These are phyloP conservation scores for Ephialtes manifestator DNA, from an alignment of 2,888 invertebrate genomes.

Conservation along the genomic window DNA sequence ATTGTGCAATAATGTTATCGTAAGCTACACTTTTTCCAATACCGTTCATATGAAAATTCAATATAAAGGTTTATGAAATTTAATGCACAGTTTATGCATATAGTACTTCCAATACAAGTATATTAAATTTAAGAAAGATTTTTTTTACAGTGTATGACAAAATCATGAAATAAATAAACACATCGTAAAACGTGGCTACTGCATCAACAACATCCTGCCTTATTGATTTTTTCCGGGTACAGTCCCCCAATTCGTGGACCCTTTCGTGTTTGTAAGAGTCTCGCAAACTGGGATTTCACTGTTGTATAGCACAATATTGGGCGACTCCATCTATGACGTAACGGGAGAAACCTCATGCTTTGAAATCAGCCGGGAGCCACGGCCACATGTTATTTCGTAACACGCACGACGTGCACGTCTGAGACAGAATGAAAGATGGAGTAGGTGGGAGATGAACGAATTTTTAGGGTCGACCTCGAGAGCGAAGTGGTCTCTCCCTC, in stretches of 20 bases:
- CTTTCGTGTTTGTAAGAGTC: background rate
- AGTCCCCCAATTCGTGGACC: slow-evolving; percentile 10
- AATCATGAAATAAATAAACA: no score
- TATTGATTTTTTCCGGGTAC: background rate
- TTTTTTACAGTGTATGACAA: no score
- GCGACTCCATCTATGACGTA: slow-evolving; percentile 55
- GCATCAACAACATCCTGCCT: background rate
- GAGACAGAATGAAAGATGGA: slow-evolving; percentile 15
- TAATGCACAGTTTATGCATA: no score
- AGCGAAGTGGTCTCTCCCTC: slow-evolving; percentile 5
- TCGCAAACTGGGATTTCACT: background rate
- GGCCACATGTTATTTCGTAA: slow-evolving; percentile 67
- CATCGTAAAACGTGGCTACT: no score
- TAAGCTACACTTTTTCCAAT: no score
- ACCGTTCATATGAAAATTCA: no score
- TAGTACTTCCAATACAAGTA: no score
- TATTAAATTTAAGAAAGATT: no score
- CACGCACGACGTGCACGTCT: background rate
- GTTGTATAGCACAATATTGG: background rate
- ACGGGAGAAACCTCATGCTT: slow-evolving; percentile 65
- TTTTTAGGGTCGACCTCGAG: slow-evolving; percentile 53
- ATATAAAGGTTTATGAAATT: no score
- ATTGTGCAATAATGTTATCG: no score
- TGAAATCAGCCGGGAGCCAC: slow-evolving; percentile 26
- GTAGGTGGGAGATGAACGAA: background rate